A percentile compares a stretch with the other conserved stretches of the same genome.
Conservation (phyloP, 1,140 invertebrate genomes). For the Drosophila mauritiana region DNA sequence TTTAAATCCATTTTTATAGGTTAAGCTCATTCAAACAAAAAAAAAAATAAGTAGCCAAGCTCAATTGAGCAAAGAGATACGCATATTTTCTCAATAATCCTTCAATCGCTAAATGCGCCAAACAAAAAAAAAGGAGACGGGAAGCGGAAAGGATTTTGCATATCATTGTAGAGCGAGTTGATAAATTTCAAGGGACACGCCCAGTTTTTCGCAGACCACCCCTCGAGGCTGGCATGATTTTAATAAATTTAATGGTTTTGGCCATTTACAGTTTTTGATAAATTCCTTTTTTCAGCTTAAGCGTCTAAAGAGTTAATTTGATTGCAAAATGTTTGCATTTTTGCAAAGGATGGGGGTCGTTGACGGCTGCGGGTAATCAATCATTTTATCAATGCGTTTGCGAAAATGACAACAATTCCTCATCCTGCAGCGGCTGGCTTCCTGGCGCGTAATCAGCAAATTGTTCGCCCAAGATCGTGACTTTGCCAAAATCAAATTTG, state of each 20-base stretch:
- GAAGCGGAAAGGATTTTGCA: constrained; percentile 69
- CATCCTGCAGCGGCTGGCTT: constrained; percentile 44
- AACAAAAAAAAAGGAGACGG: background rate
- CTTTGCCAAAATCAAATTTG: constrained; percentile 74
- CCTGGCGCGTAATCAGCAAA: constrained; percentile 75
- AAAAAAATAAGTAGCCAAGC: background rate
- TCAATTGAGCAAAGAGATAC: constrained; percentile 35
- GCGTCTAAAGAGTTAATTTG: constrained; percentile 81
- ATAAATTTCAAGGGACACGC: constrained; percentile 79
- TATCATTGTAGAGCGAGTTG: constrained; percentile 67
- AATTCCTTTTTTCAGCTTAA: constrained; percentile 78
- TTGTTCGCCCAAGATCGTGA: constrained; percentile 79
- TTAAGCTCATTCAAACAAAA: no score
- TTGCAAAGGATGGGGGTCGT: constrained; percentile 14
- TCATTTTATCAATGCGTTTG: constrained; percentile 82
- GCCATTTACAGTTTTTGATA: constrained; percentile 82
- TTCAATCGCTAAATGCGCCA: constrained; percentile 41
- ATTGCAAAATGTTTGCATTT: constrained; percentile 79
- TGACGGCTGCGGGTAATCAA: constrained; percentile 75
- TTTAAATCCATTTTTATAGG: no score
- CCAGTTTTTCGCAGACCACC: constrained; percentile 39
- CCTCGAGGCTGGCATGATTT: constrained; percentile 62
- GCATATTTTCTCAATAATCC: constrained; percentile 28
- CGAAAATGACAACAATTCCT: constrained; percentile 77
- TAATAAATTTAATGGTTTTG: constrained; percentile 83